phyloP scores from a whole-genome alignment of 2,888 invertebrate genomes.

The Nipponacmea schrenckii region DNA sequence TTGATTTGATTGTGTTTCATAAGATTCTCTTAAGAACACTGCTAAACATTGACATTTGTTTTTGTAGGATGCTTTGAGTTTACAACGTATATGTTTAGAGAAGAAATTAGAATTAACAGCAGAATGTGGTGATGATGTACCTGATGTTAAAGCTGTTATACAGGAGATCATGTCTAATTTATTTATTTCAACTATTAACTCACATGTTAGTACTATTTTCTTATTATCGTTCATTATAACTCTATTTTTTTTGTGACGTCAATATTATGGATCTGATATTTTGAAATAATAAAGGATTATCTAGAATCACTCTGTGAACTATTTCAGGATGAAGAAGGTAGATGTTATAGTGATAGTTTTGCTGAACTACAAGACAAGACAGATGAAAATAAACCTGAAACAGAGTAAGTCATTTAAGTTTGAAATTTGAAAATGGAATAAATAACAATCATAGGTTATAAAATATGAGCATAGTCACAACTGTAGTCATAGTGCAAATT shows the following conservation, averaged over 20 bases:
- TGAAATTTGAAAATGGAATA: too few species aligned
- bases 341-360: constrained; percentile 96
- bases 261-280: too few species aligned
- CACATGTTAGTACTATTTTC: constrained; percentile 73
- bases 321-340: constrained; percentile 85
- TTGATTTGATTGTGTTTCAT: too few species aligned
- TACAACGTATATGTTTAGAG: constrained; percentile 90
- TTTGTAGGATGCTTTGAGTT: constrained; percentile 83
- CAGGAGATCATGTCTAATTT: constrained; percentile 90
- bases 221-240: neutral
- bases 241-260: neutral
- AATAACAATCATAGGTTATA: too few species aligned
- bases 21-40: too few species aligned
- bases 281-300: too few species aligned
- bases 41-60: neutral
- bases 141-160: constrained; percentile 84
- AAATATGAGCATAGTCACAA: too few species aligned
- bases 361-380: constrained; percentile 79
- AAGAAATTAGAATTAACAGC: constrained; percentile 85
- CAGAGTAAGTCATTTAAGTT: constrained; percentile 28
- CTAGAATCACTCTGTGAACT: too few species aligned
- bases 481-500: too few species aligned
- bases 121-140: constrained; percentile 79
- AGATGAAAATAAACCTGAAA: constrained; percentile 34
- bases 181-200: constrained; percentile 93